Percentiles rank a stretch among this genome's conserved stretches.
phyloP scores from a whole-genome alignment of 2,113 vertebrate species.

The Macrotis lagotis region DNA sequence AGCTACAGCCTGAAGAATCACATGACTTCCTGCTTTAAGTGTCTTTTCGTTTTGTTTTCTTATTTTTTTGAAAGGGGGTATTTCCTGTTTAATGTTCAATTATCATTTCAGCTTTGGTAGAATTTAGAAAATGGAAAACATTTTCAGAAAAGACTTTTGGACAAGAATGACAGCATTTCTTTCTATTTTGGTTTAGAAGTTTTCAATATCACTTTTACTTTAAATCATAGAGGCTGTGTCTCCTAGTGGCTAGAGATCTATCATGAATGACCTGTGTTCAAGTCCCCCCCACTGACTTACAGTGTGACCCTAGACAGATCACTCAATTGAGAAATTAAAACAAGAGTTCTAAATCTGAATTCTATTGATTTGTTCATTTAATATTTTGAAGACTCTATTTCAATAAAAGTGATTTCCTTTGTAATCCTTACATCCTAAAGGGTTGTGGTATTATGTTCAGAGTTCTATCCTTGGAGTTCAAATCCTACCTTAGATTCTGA shows the following conservation, averaged over 20 bases:
- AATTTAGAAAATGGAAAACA: conserved; percentile 35
- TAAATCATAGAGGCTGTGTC: not conserved
- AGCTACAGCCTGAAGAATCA: fast-evolving
- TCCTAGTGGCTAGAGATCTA: not conserved
- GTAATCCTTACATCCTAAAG: not conserved
- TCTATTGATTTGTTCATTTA: not conserved
- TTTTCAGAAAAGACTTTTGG: not conserved
- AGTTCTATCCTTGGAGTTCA: not conserved
- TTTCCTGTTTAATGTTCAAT: conserved; percentile 74
- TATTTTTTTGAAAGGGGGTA: not conserved
- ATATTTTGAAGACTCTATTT: not conserved
- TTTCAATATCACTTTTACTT: not conserved
- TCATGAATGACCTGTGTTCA: not conserved
- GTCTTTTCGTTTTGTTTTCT: conserved; percentile 65
- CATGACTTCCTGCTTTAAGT: conserved; percentile 15
- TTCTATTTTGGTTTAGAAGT: not conserved
- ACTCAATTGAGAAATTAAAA: not conserved
- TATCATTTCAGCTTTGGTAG: conserved; percentile 46
- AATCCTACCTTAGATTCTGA: not conserved
- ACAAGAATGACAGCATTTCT: not conserved
- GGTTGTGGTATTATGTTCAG: not conserved
- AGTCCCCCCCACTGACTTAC: not conserved
- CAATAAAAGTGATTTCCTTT: not conserved
- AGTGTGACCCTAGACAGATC: not conserved
- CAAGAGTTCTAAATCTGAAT: not conserved